Base-by-base conservation (phyloP, 1,140 invertebrate genomes). In the Pseudomyrmex cubaensis region DNA sequence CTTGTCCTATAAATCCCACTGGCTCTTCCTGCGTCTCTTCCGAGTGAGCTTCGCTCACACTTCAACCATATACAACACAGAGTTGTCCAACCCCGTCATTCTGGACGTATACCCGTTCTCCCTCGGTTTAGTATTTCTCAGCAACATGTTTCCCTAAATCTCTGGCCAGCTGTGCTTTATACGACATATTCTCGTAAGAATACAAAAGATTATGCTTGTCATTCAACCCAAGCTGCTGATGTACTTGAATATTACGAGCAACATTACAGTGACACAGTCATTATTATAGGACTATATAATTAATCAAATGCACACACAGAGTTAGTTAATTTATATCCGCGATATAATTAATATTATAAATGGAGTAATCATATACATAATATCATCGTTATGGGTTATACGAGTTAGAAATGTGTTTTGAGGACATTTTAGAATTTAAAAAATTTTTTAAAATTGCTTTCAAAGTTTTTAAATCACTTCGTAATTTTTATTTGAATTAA, bases 141-240 rank as follows among this genome's bases (percentile, higher is more conserved):
- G 80, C 56, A 83, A 74, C 82, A 83, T 59, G 88, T 77, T 87
- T 74, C 86, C 35, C 85, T 92, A 92, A 92, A 92, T 92, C 90
- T 91, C 85, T 88, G 82, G 59, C 84, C 91, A 92, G 88, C 88
- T 91, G 91, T 90, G 90, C 85, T 92, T 91, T 92, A 35, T 35
- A 91, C 88, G 86, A 74, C 84, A 84, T 83, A 50, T 88, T 85
- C 61, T 83, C 82, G 78, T 56, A 84, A 83, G 76, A 76, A 88
- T 83, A 86, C 83, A 61, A 61, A 22, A 75, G 74, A 86, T 90
- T 77, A 82, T 89, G 83, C 86, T 84, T 64, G 54, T 62, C 61
- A 85, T 87, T 85, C 63, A 56, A 75, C 63, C 62, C 46, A 52
- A 22, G 22, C 57, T 25, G 22, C 13, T 13, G 52, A 20, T 2